Evolutionary conservation across 2,888 invertebrate genomes (phyloP), one percentile per base, ranked within the genome.

Genomic region (Conistra vaccinii): DNA sequence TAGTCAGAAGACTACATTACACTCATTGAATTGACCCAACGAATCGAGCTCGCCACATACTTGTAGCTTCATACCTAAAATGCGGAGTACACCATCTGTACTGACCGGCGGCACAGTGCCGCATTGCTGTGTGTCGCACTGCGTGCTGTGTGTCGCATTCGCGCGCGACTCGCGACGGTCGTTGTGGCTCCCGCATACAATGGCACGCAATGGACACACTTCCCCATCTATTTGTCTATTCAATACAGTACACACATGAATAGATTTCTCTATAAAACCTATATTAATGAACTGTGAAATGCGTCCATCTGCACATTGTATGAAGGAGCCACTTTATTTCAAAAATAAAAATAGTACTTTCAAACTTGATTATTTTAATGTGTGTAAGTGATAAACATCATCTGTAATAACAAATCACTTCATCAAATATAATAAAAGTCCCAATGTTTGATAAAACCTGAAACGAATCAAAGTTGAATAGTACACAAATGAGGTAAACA

Each of bases 401-500:
- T n/a, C n/a, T 61, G 1, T 14, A 17, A 29, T 68, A 58, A 39
- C 14, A 14, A 67, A 58, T 62, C 29, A 29, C 39, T 17, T 23
- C 2, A 63, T n/a, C 6, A 42, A 45, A 17, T 42, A 23, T 29
- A 23, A 29, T 23, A 23, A 20, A 20, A 35, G 10, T 29, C n/a
- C 9, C 7, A 62, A 39, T 62, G 10, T 55, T 39, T 32, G 14
- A n/a, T 26, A 26, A 66, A 6, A 26, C n/a, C 39, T 62, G 7
- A 32, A 62, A 39, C 14, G 3, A 17, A 68, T 81, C 76, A 74
- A 78, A 69, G 48, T 83, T 73, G 69, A 78, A 77, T 20, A 62
- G 61, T 63, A 32, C 32, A 23, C 26, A 29, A 72, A 71, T 29
- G 17, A 68, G 62, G 42, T 12, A 32, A 48, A 6, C 42, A 73